Evolutionary conservation across 2,113 vertebrate species (phyloP), one percentile per base, ranked within the genome.

Genomic region (Aplodontia rufa): DNA sequence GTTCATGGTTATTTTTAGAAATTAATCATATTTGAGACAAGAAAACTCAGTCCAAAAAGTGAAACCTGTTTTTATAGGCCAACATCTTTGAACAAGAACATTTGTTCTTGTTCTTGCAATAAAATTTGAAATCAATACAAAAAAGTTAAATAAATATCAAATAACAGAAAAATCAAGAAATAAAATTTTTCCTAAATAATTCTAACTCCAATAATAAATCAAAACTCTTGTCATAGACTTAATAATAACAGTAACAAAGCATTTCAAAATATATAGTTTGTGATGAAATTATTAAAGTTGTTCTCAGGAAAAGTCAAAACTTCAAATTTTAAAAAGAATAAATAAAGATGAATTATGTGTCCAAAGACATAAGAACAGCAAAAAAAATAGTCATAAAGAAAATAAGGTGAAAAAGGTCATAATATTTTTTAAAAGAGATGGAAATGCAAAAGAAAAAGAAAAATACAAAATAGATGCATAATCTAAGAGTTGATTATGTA

Each of bases 281-380:
- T 66, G 49, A 60, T n/a, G n/a, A n/a, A n/a, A n/a, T n/a, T n/a
- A n/a, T 47, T 60, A 19, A n/a, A 89, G 10, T 37, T 92, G 26
- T 45, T 92, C 42, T 96, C 26, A 95, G 66, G 19, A 94, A 92
- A 84, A 76, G 32, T 92, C 32, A 79, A 89, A 89, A 16, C 6
- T 89, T 81, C 95, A 74, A 89, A 83, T 78, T 87, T 95, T 83
- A 78, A 80, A 84, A 80, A 30, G 45, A 85, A 81, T 90, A 35
- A 81, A 78, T 51, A 53, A 71, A 89, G 75, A 55, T 78, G 26
- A 72, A 83, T 6, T 78, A 81, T 84, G 24, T 26, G 84, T 71
- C 26, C 60, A 78, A 95, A 75, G 35, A 60, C 47, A 66, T 0
- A 75, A 40, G 17, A 69, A 60, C 20, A 93, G 78, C 6, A 81